phyloP scores from a whole-genome alignment of 2,797 vertebrate genomes.

The Thalassophryne amazonica region DNA sequence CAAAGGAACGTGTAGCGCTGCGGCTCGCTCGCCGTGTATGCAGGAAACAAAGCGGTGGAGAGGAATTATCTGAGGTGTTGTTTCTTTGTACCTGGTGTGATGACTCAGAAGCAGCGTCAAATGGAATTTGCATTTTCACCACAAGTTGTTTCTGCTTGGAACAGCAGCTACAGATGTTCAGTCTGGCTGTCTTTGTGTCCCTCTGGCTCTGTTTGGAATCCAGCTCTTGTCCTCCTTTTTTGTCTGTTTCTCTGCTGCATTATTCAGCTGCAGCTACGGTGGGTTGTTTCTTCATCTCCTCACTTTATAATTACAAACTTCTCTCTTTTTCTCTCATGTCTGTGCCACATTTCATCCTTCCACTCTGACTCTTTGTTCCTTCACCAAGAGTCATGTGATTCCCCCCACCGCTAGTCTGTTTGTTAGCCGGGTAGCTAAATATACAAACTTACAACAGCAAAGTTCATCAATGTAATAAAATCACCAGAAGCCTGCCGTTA shows the following conservation, averaged over 20 bases:
- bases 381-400: too few relatives aligned
- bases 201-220: constrained; percentile 33
- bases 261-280: constrained; percentile 53
- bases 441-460: too few relatives aligned
- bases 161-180: constrained; percentile 55
- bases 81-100: constrained; percentile 22
- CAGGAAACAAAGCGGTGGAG: constrained; percentile 16
- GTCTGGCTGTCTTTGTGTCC: constrained; percentile 38
- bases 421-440: too few relatives aligned
- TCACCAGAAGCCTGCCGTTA: too few relatives aligned
- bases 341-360: constrained; percentile 6
- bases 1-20: background rate
- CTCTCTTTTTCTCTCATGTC: constrained; percentile 35
- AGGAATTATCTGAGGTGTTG: constrained; percentile 18
- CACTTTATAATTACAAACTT: constrained; percentile 64
- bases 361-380: background rate
- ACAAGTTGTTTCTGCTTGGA: constrained; percentile 36
- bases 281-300: constrained; percentile 60
- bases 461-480: too few relatives aligned
- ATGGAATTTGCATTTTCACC: constrained; percentile 48
- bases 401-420: too few relatives aligned
- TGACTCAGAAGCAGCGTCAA: constrained; percentile 18
- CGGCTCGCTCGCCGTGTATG: background rate
- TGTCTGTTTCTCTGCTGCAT: constrained; percentile 39
- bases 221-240: constrained; percentile 12